Conservation (phyloP, 37 sponge, comb jelly and placozoan species). For the Hexactinellida sp. region DNA sequence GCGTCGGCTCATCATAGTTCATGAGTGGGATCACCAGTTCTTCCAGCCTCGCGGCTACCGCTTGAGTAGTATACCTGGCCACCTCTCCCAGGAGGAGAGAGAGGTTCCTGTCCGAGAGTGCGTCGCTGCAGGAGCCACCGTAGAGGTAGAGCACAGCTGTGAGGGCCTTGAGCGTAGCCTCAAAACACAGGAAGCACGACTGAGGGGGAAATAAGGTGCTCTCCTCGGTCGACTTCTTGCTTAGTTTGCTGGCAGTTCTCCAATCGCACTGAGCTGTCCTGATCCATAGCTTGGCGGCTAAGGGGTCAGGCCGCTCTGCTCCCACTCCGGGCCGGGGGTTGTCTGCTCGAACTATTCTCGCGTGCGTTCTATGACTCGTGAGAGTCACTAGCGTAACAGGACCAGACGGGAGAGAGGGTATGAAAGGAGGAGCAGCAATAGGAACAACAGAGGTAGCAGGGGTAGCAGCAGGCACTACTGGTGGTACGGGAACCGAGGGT, state of each 20-base stretch:
- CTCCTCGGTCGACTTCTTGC: not conserved
- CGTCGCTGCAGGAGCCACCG: not conserved
- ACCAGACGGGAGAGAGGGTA: not conserved
- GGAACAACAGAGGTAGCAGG: not conserved
- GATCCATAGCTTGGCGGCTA: not conserved
- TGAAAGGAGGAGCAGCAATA: not conserved
- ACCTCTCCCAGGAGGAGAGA: not conserved
- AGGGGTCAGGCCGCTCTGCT: not conserved
- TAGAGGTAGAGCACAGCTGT: not conserved
- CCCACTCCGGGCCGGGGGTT: not conserved
- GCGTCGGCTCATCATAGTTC: not conserved
- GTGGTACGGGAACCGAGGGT: not conserved
- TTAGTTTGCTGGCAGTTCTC: not conserved
- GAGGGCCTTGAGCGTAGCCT: not conserved
- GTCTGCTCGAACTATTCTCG: not conserved
- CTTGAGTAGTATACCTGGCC: not conserved
- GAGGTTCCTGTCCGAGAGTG: not conserved
- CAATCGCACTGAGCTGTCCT: not conserved
- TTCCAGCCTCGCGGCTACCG: not conserved
- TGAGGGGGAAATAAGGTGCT: not conserved
- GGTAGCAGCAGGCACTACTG: not conserved
- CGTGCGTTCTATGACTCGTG: not conserved
- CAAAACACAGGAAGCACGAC: not conserved
- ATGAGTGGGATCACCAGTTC: not conserved
- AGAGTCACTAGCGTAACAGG: not conserved